Evolutionary conservation across 2,113 vertebrate genomes (phyloP), one percentile per base, ranked within the genome.

Genomic region (Apodemus speciosus): DNA sequence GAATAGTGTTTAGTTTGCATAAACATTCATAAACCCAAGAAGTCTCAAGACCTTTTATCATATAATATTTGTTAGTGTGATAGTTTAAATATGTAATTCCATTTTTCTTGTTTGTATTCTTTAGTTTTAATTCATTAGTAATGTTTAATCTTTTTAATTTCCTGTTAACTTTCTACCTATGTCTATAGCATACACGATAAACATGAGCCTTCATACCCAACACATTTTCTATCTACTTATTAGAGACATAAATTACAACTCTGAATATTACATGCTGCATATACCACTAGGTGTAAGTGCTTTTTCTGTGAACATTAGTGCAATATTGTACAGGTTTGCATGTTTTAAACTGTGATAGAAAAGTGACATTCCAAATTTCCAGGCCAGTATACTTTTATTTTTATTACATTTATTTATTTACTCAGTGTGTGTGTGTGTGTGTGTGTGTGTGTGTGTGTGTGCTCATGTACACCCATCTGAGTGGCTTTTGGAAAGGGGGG

Each of bases 101-200:
- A 32, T 46, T 94, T 49, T 40, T 95, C 58, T 46, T 7, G 5
- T 40, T 92, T 66, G 0, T 21, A 69, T 62, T 89, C 62, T 53
- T 69, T 79, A 38, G n/a, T 86, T 95, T 95, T 76, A 81, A 91
- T 64, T 89, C 40, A 46, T 18, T 89, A 53, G 18, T 60, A n/a
- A 86, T 56, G 14, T 77, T 87, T 83, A 85, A 79, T 62, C 73
- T 27, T 40, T 85, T 38, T 64, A 64, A 58, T 85, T 87, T 66
- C 20, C 49, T 95, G n/a, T 80, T 85, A n/a, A 2, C 68, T 53
- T 80, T 68, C 32, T 80, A 6, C 69, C 46, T 79, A 40, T 38
- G 0, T 49, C 4, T 69, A 16, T 8, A 60, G 3, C 20, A 91
- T 21, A 16, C 0, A 79, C 85, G 32, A 46, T 27, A 92, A 91